These are phyloP conservation scores for Pteromalus puparum DNA, from an alignment of 1,140 invertebrate genomes.

Conservation along the genomic window DNA sequence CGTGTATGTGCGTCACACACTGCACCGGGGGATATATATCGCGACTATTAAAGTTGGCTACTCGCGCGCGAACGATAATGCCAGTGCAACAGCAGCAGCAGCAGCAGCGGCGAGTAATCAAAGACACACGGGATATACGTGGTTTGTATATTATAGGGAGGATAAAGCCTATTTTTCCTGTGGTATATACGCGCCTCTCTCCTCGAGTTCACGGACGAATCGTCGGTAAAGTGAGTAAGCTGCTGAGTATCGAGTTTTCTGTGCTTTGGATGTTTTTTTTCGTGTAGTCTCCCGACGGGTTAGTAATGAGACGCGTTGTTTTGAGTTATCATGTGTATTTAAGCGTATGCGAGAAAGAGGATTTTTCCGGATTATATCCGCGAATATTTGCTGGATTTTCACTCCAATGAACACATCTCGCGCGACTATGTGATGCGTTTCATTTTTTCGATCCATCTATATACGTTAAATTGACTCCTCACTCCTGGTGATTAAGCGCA, in stretches of 20 bases:
- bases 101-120: constrained; percentile 16
- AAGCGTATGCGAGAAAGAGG: not conserved
- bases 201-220: not conserved
- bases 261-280: too few species aligned
- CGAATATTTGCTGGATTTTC: not conserved
- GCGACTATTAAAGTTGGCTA: not conserved
- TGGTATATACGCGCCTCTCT: not conserved
- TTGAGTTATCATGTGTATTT: constrained; percentile 1
- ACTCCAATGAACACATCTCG: not conserved
- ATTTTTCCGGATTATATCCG: not conserved
- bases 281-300: not conserved
- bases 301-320: constrained; percentile 23
- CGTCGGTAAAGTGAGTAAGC: not conserved
- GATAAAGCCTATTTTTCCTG: not conserved
- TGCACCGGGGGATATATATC: not conserved
- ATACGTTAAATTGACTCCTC: not conserved
- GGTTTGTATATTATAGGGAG: constrained; percentile 3
- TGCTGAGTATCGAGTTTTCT: not conserved
- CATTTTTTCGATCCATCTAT: not conserved
- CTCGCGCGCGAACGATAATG: not conserved
- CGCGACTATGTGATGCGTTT: not conserved
- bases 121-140: constrained; percentile 11
- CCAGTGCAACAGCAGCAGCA: not conserved
- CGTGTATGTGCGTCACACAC: not conserved
- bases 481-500: not conserved